Conservation (phyloP, 2,797 vertebrate genomes). For the Columba guinea region DNA sequence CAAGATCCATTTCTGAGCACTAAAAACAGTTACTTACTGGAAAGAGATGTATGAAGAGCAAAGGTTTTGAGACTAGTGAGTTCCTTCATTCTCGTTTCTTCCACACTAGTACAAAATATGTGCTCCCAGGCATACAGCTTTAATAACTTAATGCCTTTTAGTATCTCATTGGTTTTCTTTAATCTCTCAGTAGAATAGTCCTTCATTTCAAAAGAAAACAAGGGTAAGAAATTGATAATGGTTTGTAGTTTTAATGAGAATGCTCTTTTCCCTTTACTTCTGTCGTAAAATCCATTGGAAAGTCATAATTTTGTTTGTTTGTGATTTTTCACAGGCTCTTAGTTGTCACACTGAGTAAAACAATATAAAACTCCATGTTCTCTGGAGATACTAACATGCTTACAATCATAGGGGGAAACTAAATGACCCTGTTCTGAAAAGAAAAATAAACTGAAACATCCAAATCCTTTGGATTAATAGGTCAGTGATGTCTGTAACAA, state of each 20-base stretch:
- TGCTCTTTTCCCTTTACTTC: neutral
- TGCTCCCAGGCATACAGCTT: slow-evolving; percentile 98
- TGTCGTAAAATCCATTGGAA: neutral
- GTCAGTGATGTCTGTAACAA: neutral
- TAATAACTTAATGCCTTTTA: slow-evolving; percentile 96
- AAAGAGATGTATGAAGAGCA: slow-evolving; percentile 94
- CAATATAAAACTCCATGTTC: neutral
- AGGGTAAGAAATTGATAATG: neutral
- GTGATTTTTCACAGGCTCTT: neutral
- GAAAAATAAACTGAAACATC: neutral
- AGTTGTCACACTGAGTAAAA: neutral
- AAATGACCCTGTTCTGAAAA: neutral
- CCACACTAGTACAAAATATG: slow-evolving; percentile 93
- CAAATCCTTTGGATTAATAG: neutral
- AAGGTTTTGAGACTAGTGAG: slow-evolving; percentile 94
- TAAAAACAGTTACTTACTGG: slow-evolving; percentile 83
- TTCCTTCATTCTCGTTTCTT: slow-evolving; percentile 92
- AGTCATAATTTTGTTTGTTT: neutral
- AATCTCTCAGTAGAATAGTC: slow-evolving; percentile 97
- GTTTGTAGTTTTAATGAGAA: neutral
- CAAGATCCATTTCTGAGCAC: neutral
- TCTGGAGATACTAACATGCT: neutral
- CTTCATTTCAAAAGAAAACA: slow-evolving; percentile 72
- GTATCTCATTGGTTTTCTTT: slow-evolving; percentile 96
- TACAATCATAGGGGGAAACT: neutral